Evolutionary conservation across 2,797 vertebrate species (phyloP).

Genomic region (Hyperoplus lanceolatus): DNA sequence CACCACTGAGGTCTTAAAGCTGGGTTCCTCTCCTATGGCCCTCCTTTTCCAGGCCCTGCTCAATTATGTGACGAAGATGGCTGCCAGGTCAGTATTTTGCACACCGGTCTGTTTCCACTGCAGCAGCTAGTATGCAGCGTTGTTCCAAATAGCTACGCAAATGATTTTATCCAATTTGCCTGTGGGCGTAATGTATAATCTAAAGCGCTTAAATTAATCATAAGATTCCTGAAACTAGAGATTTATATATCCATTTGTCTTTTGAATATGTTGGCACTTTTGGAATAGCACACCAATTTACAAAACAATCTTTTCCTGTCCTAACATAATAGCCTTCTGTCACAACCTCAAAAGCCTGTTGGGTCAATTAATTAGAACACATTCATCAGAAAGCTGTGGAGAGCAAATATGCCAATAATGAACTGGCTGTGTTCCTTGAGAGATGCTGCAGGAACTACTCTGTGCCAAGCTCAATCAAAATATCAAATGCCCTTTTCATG

Average conservation of each 20-base stretch:
- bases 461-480: conserved; percentile 23
- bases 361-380: conserved; percentile 18
- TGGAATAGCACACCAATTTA: conserved; percentile 15
- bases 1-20: conserved; percentile 92
- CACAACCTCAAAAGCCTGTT: conserved; percentile 26
- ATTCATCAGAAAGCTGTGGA: conserved; percentile 26
- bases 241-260: conserved; percentile 28
- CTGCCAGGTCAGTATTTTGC: conserved; percentile 85
- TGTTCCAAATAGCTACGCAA: not conserved
- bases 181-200: conserved; percentile 1
- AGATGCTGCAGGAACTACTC: conserved; percentile 23
- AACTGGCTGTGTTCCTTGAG: conserved; percentile 18
- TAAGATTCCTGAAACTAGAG: conserved; percentile 11
- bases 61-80: conserved; percentile 91
- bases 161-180: not conserved
- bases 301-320: conserved; percentile 17
- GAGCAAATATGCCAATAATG: conserved; percentile 22
- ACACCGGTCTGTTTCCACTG: not conserved
- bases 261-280: conserved; percentile 26
- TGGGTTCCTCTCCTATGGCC: conserved; percentile 89
- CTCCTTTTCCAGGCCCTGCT: conserved; percentile 92
- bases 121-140: not conserved
- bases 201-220: conserved; percentile 1
- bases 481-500: conserved; percentile 6
- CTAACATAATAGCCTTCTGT: conserved; percentile 38